Percentiles rank a stretch among this genome's conserved stretches.
phyloP scores from a whole-genome alignment of 2,797 vertebrate species.

The Onychomys leucogaster region DNA sequence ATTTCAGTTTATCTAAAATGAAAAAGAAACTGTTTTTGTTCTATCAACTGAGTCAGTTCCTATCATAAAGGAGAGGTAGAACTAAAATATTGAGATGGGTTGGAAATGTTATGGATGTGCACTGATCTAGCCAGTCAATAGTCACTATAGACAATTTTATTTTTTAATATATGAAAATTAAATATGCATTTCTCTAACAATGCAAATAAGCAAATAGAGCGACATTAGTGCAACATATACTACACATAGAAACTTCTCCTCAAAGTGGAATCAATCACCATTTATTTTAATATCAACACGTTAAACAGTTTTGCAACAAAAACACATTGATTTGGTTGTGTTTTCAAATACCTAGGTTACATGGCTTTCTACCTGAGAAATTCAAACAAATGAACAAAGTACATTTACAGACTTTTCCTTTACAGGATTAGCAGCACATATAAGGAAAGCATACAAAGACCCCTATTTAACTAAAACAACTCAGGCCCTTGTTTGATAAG shows the following conservation, averaged over 20 bases:
- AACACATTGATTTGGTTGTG: conserved; percentile 78
- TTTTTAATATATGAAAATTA: conserved; percentile 3
- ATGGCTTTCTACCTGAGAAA: conserved; percentile 77
- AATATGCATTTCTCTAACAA: conserved; percentile 64
- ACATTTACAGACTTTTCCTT: conserved; percentile 60
- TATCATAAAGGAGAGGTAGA: conserved; percentile 37
- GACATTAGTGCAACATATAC: conserved; percentile 64
- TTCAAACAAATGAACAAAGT: conserved; percentile 63
- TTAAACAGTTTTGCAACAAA: conserved; percentile 70
- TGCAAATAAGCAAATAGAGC: conserved; percentile 53
- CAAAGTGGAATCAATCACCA: conserved; percentile 31
- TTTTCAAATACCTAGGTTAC: conserved; percentile 72
- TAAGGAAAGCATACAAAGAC: conserved; percentile 48
- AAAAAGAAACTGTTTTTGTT: conserved; percentile 40
- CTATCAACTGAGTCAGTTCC: not conserved
- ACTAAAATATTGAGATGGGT: not conserved
- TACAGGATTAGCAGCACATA: conserved; percentile 55
- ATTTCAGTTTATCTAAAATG: conserved; percentile 52
- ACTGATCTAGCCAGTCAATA: not conserved
- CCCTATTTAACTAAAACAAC: not conserved
- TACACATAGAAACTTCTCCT: conserved; percentile 54
- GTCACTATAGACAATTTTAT: not conserved
- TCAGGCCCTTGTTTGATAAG: conserved; percentile 49
- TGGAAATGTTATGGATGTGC: not conserved
- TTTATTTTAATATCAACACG: conserved; percentile 66